These are phyloP conservation scores for Catharus ustulatus DNA, from an alignment of 2,797 vertebrate genomes.

Conservation along the genomic window DNA sequence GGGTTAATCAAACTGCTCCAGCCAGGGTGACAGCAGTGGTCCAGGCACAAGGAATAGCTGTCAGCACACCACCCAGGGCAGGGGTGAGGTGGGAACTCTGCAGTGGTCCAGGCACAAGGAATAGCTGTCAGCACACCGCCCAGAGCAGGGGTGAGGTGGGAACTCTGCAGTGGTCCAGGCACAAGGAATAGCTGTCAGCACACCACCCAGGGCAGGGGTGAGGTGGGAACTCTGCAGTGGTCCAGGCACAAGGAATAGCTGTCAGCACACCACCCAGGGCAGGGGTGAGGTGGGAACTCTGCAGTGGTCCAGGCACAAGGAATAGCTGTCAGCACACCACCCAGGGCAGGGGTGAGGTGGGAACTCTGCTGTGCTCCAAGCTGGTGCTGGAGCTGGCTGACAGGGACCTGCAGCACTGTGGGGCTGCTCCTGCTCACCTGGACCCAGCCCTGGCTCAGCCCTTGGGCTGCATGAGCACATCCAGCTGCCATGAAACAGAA, in stretches of 20 bases:
- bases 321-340: background rate
- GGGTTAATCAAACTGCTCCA: background rate
- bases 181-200: rapidly evolving
- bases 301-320: background rate
- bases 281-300: background rate
- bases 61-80: background rate
- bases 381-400: background rate
- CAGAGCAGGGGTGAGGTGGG: background rate
- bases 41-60: background rate
- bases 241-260: background rate
- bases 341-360: background rate
- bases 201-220: background rate
- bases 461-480: rapidly evolving
- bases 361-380: background rate
- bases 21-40: background rate
- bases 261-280: background rate
- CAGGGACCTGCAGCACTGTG: rapidly evolving
- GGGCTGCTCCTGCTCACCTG: background rate
- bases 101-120: rapidly evolving
- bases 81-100: background rate
- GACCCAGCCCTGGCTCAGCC: background rate
- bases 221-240: background rate
- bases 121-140: background rate
- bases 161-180: background rate
- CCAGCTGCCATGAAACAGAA: background rate